A percentile compares a stretch with the other conserved stretches of the same genome.
Conservation (phyloP, 2,113 vertebrate genomes). For the Neomonachus schauinslandi region DNA sequence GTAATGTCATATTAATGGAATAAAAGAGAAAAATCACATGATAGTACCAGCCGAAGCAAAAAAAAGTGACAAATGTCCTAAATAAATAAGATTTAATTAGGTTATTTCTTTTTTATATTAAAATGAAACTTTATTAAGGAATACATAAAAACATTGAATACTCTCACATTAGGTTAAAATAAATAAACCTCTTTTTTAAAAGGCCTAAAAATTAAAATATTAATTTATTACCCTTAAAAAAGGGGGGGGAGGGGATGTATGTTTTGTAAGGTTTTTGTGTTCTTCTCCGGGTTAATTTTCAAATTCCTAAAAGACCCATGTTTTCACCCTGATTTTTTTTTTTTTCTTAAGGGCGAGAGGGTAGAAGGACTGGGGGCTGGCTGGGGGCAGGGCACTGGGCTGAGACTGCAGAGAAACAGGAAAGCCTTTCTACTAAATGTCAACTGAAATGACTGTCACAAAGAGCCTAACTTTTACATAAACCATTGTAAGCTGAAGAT, state of each 20-base stretch:
- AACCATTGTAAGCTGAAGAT: slow-evolving; percentile 13
- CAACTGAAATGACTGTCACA: neutral
- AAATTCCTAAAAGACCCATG: neutral
- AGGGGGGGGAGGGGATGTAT: neutral
- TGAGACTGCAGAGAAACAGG: neutral
- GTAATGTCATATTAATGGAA: neutral
- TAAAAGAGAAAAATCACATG: neutral
- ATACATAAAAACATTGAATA: neutral
- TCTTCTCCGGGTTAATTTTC: neutral
- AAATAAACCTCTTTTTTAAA: neutral
- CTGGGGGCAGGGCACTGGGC: neutral
- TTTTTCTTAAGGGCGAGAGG: neutral
- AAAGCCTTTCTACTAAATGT: neutral
- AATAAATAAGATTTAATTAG: neutral
- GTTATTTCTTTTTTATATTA: slow-evolving; percentile 22
- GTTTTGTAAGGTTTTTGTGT: neutral
- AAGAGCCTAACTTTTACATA: slow-evolving; percentile 31
- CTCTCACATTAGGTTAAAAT: slow-evolving; percentile 6
- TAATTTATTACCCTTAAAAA: neutral
- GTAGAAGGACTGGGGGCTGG: neutral
- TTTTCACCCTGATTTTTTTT: neutral
- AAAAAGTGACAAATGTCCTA: neutral
- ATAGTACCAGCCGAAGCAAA: neutral
- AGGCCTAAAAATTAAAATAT: slow-evolving; percentile 33
- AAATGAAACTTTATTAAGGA: slow-evolving; percentile 28